Evolutionary conservation across 2,888 invertebrate genomes (phyloP).

Genomic region (Hyposoter dolosus): DNA sequence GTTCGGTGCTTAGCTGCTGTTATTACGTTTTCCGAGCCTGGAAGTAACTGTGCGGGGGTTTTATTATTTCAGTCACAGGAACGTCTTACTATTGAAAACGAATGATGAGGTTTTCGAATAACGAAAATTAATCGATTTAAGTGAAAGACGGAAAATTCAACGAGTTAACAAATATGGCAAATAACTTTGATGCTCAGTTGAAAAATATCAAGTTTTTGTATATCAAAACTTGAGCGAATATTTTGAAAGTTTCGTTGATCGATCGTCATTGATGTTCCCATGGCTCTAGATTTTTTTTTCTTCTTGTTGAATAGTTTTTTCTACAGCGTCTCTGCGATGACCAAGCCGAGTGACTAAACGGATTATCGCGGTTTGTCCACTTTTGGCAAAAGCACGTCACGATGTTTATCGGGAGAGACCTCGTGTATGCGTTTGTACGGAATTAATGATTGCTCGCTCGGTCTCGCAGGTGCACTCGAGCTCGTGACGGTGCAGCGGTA

Average conservation of each 20-base stretch:
- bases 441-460: slow-evolving; percentile 28
- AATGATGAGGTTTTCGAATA: background rate
- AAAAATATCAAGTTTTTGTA: background rate
- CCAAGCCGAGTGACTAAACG: background rate
- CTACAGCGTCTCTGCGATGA: slow-evolving; percentile 1
- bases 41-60: slow-evolving; percentile 63
- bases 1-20: slow-evolving; percentile 76
- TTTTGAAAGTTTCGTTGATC: background rate
- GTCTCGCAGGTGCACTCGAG: slow-evolving; percentile 46
- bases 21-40: slow-evolving; percentile 69
- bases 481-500: slow-evolving; percentile 60
- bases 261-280: background rate
- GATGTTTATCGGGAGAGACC: slow-evolving; percentile 17
- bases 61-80: slow-evolving; percentile 5
- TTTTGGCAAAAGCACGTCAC: slow-evolving; percentile 8
- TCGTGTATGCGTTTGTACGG: slow-evolving; percentile 14
- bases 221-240: background rate
- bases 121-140: background rate
- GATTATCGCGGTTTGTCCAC: background rate
- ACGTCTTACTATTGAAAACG: background rate
- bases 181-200: background rate
- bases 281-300: background rate
- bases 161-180: background rate
- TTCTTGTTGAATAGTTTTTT: background rate
- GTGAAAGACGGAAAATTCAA: background rate